Percentiles rank a stretch among this genome's conserved stretches.
phyloP scores from a whole-genome alignment of 2,797 vertebrate genomes.

The Phoxinus dragarum region DNA sequence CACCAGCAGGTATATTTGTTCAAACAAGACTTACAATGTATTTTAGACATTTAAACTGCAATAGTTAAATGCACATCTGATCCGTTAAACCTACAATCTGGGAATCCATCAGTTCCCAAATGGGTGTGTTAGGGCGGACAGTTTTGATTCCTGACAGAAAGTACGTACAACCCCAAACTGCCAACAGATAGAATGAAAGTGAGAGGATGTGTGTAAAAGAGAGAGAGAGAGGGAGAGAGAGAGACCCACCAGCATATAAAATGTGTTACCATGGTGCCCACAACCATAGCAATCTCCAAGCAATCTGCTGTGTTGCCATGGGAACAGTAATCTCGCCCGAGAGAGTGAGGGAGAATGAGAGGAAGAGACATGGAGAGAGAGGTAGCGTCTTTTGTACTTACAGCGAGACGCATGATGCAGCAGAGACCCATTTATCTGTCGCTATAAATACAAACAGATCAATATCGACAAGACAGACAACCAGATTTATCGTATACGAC shows the following conservation, averaged over 20 bases:
- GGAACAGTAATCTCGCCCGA: conserved; percentile 82
- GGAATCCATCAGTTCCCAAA: neutral
- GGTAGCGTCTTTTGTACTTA: conserved; percentile 46
- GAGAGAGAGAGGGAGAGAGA: conserved; percentile 44
- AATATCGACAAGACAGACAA: conserved; percentile 52
- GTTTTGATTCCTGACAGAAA: conserved; percentile 39
- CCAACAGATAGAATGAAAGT: conserved; percentile 35
- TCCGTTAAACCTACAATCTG: conserved; percentile 12
- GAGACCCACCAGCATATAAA: conserved; percentile 66
- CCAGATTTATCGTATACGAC: conserved; percentile 35
- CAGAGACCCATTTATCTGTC: conserved; percentile 54
- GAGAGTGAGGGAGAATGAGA: conserved; percentile 66
- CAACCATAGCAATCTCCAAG: conserved; percentile 82
- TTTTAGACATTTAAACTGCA: neutral
- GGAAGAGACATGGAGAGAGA: conserved; percentile 34
- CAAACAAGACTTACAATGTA: neutral
- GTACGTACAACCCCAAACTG: conserved; percentile 28
- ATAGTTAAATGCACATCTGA: neutral
- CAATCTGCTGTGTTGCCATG: conserved; percentile 84
- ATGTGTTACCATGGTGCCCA: conserved; percentile 80
- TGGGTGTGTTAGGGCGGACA: neutral
- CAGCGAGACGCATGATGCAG: conserved; percentile 45
- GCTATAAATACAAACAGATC: conserved; percentile 59
- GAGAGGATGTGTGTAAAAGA: conserved; percentile 47
- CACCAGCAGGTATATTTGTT: neutral